These are phyloP conservation scores for Pseudomyrmex dendroicus DNA, from an alignment of 1,140 invertebrate genomes.

Conservation along the genomic window DNA sequence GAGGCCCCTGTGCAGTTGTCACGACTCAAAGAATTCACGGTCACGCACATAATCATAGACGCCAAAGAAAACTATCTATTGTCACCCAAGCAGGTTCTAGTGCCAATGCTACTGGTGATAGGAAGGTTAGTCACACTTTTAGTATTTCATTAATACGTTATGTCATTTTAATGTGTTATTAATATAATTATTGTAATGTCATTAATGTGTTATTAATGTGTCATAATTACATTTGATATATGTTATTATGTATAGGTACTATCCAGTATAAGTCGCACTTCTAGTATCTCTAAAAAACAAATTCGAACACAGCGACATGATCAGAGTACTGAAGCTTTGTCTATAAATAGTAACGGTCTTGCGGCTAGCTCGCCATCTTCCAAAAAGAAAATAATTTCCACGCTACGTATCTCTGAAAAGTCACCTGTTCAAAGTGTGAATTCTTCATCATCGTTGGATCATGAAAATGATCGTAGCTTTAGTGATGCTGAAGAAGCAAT, in stretches of 20 bases:
- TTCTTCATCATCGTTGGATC: slow-evolving; percentile 75
- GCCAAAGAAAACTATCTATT: slow-evolving; percentile 81
- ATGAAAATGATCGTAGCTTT: slow-evolving; percentile 81
- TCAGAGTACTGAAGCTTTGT: slow-evolving; percentile 73
- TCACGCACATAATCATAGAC: slow-evolving; percentile 76
- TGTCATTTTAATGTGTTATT: no score
- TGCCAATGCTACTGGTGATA: slow-evolving; percentile 76
- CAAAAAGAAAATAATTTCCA: slow-evolving; percentile 75
- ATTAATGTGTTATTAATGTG: no score
- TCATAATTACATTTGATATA: no score
- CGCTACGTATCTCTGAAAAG: slow-evolving; percentile 75
- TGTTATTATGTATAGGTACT: slow-evolving; percentile 57
- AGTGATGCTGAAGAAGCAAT: slow-evolving; percentile 84
- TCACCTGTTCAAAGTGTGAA: slow-evolving; percentile 75
- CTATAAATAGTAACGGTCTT: slow-evolving; percentile 81
- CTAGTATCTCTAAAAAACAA: slow-evolving; percentile 77
- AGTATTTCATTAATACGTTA: no score
- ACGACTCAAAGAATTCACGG: slow-evolving; percentile 79
- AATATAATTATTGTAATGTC: no score
- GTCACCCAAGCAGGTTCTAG: slow-evolving; percentile 77
- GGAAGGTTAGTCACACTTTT: slow-evolving; percentile 75
- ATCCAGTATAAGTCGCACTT: slow-evolving; percentile 75
- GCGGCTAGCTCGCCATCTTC: slow-evolving; percentile 76
- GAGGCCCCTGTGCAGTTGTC: slow-evolving; percentile 78
- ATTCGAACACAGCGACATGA: slow-evolving; percentile 75